Base-by-base conservation (phyloP, 2,797 vertebrate genomes). In the Gobionotothen gibberifrons region DNA sequence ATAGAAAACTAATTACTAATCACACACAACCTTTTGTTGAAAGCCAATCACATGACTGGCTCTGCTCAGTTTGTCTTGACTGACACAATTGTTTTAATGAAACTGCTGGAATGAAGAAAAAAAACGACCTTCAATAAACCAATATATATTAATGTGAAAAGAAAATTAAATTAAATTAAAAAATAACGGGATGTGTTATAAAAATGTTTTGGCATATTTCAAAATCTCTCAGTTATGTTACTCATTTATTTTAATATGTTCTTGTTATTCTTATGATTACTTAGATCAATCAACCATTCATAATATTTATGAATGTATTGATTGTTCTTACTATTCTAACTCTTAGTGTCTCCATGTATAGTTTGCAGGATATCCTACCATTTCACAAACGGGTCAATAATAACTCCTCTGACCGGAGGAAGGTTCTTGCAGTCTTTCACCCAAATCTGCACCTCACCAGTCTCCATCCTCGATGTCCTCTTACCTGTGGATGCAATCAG, bases 401-500 rank as follows among this genome's bases (percentile, higher is more conserved):
- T 87, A 60, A 89, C 93, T 74, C 95, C 94, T 84, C 95, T 94
- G 67, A 95, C 92, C 53, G 93, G 72, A 36, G 94, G 95, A 22
- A 99, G 95, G 79, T 96, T 94, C 69, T 91, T 94, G 88, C 97
- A 98, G 81, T 98, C 96, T 80, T 97, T 99, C 78, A 99, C 96
- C 97, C 97, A 99, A 85, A 99, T 97, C 57, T 99, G 97, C 22
- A 99, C 92, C 82, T 99, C 97, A 46, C 97, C 96, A 7, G 84
- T 90, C 75, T 94, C 97, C 56, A 59, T 88, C 64, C 87, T 85
- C 0, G 89, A 54, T 4, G 78, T 72, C 53, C 92, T 96, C 77
- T 94, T 95, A 80, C 94, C 97, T 95, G 76, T 60, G 60, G 47
- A 72, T 39, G 47, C 26, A 69, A 14, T 39, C 55, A 82, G 15